A percentile compares a stretch with the other conserved stretches of the same genome.
Evolutionary conservation across 30 jellyfish, hydroid and myxozoan genomes (phyloP).

Genomic region (Aurelia sp.): DNA sequence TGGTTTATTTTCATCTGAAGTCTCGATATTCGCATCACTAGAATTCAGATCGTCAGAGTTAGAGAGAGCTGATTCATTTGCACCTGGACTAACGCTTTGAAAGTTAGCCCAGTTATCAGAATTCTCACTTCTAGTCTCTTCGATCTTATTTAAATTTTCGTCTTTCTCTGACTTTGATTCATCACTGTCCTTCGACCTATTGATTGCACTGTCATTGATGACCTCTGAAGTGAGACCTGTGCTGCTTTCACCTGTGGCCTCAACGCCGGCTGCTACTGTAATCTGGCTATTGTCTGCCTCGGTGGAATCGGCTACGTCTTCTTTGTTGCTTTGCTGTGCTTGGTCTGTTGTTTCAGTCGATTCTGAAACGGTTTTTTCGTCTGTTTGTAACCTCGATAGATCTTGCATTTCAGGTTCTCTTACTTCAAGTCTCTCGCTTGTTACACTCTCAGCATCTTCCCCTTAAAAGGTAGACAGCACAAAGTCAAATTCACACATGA

Average conservation of each 20-base stretch:
- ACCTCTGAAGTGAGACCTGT: not conserved
- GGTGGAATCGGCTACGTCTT: not conserved
- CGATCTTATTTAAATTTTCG: not conserved
- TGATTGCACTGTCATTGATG: not conserved
- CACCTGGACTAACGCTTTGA: slow-evolving; percentile 17
- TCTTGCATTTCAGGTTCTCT: not conserved
- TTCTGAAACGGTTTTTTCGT: not conserved
- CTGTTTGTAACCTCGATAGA: not conserved
- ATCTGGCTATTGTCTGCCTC: not conserved
- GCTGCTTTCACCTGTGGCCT: not conserved
- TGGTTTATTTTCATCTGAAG: slow-evolving; percentile 1
- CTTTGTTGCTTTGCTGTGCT: not conserved
- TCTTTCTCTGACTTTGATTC: not conserved
- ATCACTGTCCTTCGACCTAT: not conserved
- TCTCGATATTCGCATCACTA: not conserved
- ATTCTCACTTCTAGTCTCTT: not conserved
- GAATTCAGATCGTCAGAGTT: no score
- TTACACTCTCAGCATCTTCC: slow-evolving; percentile 48
- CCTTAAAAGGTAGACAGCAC: not conserved
- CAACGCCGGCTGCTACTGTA: slow-evolving; percentile 1
- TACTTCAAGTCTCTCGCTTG: slow-evolving; percentile 22
- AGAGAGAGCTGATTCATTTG: not conserved
- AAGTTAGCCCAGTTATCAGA: slow-evolving; percentile 50
- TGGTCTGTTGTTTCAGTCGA: not conserved
- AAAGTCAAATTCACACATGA: no score